Base-by-base conservation (phyloP, 2,888 invertebrate species). In the Geotrupes spiniger region DNA sequence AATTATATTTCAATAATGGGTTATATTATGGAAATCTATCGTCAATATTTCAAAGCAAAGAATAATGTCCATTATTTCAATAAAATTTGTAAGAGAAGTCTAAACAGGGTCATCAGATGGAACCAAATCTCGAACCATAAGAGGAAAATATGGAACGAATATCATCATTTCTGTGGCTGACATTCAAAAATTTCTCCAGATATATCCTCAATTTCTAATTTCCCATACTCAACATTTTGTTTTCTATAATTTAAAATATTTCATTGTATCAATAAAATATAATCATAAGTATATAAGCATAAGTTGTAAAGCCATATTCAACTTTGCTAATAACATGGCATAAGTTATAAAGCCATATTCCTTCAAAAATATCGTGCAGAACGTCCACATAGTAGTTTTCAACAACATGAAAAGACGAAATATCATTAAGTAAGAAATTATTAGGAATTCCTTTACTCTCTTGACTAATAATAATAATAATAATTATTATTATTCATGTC, bases 101-200 rank as follows among this genome's bases (percentile, higher is more conserved):
- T 59, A 59, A 37, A 61, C 59, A 5, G 42, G 36, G 46, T 61
- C 56, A 36, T 57, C 53, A 16, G 38, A 16, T 9, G 57, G 57
- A 37, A 61, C 41, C 1, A 58, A 21, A 50, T 61, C 59, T 2
- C 52, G 56, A 37, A 60, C 41, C 49, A 61, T 58, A 10, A 60
- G 11, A n/a, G 56, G 59, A 49, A 62, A 51, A 49, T 51, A 56
- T 8, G 10, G 40, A 27, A 51, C 31, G 44, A 60, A 59, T 9
- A 49, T 50, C 49, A 55, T 50, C 48, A 54, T 62, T 51, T 62
- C 52, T 16, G 55, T 50, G n/a, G 59, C 60, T 21, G 57, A 49
- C 46, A 51, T 52, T 45, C 46, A 55, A n/a, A 53, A 36, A 51
- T 49, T 40, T 38, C 29, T n/a, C 39, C 51, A 11, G 45, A 42